Evolutionary conservation across 2,113 vertebrate genomes (phyloP).

Genomic region (Callorhinus ursinus): DNA sequence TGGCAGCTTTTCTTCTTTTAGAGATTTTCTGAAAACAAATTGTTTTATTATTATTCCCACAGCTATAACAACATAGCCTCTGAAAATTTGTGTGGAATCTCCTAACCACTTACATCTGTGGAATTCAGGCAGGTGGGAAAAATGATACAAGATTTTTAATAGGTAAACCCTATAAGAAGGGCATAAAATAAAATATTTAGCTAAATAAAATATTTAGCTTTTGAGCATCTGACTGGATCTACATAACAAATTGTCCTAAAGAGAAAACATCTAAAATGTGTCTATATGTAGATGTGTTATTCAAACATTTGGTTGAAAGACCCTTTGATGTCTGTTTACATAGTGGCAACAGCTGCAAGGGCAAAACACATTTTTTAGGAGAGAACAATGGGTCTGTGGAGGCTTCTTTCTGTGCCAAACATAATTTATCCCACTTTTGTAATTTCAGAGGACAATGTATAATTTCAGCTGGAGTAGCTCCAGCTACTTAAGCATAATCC

Average conservation of each 20-base stretch:
- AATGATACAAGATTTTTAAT: background rate
- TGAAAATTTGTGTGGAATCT: background rate
- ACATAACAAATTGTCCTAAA: background rate
- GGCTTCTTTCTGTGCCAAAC: background rate
- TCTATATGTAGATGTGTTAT: background rate
- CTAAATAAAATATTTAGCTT: background rate
- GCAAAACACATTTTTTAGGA: constrained; percentile 42
- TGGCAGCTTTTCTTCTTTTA: background rate
- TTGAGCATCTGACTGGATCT: background rate
- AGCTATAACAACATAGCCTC: background rate
- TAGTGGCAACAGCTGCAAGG: background rate
- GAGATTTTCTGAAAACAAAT: background rate
- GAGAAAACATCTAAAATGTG: constrained; percentile 50
- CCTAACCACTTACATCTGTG: background rate
- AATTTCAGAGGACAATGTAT: constrained; percentile 13
- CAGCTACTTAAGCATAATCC: background rate
- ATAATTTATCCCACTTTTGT: background rate
- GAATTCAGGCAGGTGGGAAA: background rate
- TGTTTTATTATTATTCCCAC: background rate
- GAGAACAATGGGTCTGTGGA: constrained; percentile 27
- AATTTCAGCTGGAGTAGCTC: background rate
- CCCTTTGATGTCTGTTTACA: constrained; percentile 23
- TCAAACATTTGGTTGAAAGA: constrained; percentile 45
- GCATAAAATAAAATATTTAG: no score
- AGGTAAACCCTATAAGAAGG: background rate